Evolutionary conservation across 2,888 invertebrate species (phyloP).

Genomic region (Lasioglossum oenotherae): DNA sequence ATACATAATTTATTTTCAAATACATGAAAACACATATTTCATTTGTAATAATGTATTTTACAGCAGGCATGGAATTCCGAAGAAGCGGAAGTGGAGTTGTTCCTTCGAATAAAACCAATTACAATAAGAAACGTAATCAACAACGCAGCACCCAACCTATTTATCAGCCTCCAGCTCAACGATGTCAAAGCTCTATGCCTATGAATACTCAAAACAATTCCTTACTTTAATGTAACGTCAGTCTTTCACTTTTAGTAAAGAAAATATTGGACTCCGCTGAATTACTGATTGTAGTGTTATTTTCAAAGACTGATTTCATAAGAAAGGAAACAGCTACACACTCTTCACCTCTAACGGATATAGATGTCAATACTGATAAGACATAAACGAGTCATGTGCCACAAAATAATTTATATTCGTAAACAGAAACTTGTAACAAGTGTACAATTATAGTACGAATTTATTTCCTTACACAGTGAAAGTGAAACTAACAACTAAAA

Average conservation of each 20-base stretch:
- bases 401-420: conserved; percentile 58
- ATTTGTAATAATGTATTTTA: conserved; percentile 33
- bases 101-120: conserved; percentile 70
- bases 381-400: conserved; percentile 56
- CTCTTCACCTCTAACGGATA: conserved; percentile 35
- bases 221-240: conserved; percentile 68
- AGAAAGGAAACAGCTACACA: conserved; percentile 13
- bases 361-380: conserved; percentile 39
- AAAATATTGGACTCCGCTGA: conserved; percentile 56
- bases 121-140: conserved; percentile 75
- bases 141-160: conserved; percentile 82
- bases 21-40: not conserved
- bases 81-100: conserved; percentile 75
- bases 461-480: conserved; percentile 54
- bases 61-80: conserved; percentile 78
- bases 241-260: conserved; percentile 58
- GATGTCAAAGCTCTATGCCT: conserved; percentile 68
- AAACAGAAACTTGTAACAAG: conserved; percentile 51
- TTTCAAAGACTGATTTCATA: conserved; percentile 60
- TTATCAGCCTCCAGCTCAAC: conserved; percentile 83
- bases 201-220: conserved; percentile 69
- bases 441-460: conserved; percentile 58
- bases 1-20: not conserved
- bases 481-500: conserved; percentile 45
- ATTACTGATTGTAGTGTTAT: conserved; percentile 57